Conservation (phyloP, 2,797 vertebrate genomes). For the Holocentrus rufus region DNA sequence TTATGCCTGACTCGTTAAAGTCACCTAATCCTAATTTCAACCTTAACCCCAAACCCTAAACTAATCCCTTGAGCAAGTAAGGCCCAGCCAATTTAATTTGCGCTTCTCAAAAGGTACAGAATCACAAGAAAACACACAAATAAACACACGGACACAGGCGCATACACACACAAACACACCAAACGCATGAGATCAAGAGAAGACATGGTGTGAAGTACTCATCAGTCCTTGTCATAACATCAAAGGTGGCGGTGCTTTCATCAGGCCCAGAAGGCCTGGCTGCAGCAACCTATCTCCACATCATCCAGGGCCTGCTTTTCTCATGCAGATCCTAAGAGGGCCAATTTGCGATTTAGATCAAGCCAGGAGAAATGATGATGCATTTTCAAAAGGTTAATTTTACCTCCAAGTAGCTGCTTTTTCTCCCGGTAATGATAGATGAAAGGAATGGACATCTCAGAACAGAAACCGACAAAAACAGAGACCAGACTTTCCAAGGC, state of each 20-base stretch:
- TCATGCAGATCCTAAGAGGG: constrained; percentile 75
- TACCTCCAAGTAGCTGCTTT: constrained; percentile 43
- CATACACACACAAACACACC: constrained; percentile 8
- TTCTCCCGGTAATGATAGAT: constrained; percentile 61
- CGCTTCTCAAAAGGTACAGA: too few species aligned
- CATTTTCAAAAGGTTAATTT: constrained; percentile 73
- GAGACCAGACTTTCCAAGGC: constrained; percentile 14
- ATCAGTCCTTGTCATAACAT: constrained; percentile 76
- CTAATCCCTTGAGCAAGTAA: too few species aligned
- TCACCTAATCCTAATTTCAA: too few species aligned
- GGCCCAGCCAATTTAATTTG: neutral
- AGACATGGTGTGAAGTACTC: constrained; percentile 56
- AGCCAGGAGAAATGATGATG: constrained; percentile 54
- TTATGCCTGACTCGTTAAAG: too few species aligned
- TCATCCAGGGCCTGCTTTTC: constrained; percentile 67
- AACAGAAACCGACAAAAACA: constrained; percentile 20
- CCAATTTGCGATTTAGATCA: constrained; percentile 78
- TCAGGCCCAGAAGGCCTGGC: constrained; percentile 58
- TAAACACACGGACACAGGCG: too few species aligned
- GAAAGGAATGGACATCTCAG: constrained; percentile 53
- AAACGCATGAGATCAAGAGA: constrained; percentile 62
- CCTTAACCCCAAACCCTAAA: too few species aligned
- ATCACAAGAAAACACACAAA: neutral
- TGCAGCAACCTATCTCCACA: constrained; percentile 61
- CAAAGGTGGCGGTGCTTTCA: constrained; percentile 74